Percentiles rank a stretch among this genome's conserved stretches.
These are phyloP conservation scores for Lophochroa leadbeateri DNA, from an alignment of 2,113 vertebrate species.

Conservation along the genomic window DNA sequence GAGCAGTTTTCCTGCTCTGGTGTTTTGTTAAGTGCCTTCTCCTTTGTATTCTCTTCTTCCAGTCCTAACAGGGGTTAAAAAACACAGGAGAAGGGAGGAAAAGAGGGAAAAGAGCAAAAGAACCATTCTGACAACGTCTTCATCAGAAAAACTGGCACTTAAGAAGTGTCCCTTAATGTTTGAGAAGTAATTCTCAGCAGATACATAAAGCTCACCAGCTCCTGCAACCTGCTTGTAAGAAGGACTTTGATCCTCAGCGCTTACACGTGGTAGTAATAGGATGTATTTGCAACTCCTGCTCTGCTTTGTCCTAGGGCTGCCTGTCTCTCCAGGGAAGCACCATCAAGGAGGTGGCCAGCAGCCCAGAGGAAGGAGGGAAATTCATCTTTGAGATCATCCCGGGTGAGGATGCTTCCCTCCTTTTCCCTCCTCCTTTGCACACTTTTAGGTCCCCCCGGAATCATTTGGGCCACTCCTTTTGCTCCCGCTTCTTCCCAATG, in stretches of 20 bases:
- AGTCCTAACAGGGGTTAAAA: neutral
- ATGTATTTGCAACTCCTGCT: neutral
- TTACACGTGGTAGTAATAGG: neutral
- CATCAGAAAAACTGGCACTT: neutral
- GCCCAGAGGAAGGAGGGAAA: slow-evolving; percentile 86
- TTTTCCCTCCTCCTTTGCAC: neutral
- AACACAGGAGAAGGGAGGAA: too few species aligned
- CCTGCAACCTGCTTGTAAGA: neutral
- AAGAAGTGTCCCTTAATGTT: neutral
- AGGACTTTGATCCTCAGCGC: neutral
- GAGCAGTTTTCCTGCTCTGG: neutral
- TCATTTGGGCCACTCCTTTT: neutral
- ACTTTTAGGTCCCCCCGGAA: neutral
- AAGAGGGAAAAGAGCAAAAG: neutral
- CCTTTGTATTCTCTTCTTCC: neutral
- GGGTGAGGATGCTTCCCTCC: slow-evolving; percentile 73
- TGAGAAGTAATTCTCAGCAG: neutral
- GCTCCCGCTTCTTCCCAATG: neutral
- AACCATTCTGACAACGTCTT: neutral
- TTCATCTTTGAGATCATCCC: slow-evolving; percentile 92
- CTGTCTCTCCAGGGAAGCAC: slow-evolving; percentile 84
- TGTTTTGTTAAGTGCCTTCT: neutral
- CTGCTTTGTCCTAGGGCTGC: slow-evolving; percentile 78
- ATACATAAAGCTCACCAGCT: neutral
- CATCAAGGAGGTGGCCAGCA: slow-evolving; percentile 83